These are phyloP conservation scores for Lepidochrysops patricia DNA, from an alignment of 2,888 invertebrate genomes.

Conservation along the genomic window DNA sequence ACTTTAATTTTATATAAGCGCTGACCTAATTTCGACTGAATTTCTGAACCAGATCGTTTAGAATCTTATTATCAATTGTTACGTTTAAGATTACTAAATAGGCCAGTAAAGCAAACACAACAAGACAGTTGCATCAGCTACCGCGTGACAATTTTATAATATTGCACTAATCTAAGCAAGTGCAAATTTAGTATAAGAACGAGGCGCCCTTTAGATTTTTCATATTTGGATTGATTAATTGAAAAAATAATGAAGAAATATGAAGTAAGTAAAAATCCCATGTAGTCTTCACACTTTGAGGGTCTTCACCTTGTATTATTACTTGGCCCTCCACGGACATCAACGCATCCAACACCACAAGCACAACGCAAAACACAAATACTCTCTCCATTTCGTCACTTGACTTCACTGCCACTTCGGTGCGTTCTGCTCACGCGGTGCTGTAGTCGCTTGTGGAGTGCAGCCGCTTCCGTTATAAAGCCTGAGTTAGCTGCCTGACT, in stretches of 20 bases:
- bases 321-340: conserved; percentile 31
- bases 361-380: conserved; percentile 43
- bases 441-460: conserved; percentile 48
- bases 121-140: background rate
- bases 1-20: too few relatives aligned
- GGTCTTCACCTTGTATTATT: conserved; percentile 41
- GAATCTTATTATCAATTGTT: too few relatives aligned
- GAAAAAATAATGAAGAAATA: background rate
- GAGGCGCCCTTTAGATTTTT: background rate
- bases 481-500: conserved; percentile 48
- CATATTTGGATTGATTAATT: background rate
- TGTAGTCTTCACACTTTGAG: too few relatives aligned
- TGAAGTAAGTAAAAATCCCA: background rate
- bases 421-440: conserved; percentile 49
- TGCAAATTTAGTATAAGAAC: background rate
- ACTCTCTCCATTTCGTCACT: conserved; percentile 47
- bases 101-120: background rate
- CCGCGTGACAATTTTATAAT: background rate
- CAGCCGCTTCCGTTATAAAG: conserved; percentile 52
- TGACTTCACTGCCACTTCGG: conserved; percentile 32
- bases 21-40: too few relatives aligned
- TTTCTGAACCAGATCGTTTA: too few relatives aligned
- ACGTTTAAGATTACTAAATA: background rate
- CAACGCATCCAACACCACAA: conserved; percentile 39
- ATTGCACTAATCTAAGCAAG: background rate